Evolutionary conservation across 2,113 vertebrate genomes (phyloP).

Genomic region (Opisthocomus hoazin): DNA sequence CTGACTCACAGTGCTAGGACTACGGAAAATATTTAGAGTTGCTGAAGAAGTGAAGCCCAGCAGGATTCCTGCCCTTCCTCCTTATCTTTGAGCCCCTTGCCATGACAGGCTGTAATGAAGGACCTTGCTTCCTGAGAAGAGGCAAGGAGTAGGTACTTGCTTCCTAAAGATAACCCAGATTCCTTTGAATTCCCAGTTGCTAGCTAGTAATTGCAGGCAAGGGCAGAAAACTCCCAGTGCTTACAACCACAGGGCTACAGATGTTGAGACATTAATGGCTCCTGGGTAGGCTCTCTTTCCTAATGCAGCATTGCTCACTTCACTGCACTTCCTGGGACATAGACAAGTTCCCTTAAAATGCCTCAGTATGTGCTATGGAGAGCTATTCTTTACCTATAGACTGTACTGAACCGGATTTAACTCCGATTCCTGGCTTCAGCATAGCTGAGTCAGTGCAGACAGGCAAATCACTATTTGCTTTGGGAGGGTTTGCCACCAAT

Average conservation of each 20-base stretch:
- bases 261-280: background rate
- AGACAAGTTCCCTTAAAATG: background rate
- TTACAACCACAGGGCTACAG: background rate
- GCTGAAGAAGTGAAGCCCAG: background rate
- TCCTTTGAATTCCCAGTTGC: background rate
- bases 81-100: conserved; percentile 25
- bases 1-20: conserved; percentile 35
- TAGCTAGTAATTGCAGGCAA: background rate
- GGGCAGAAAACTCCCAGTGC: background rate
- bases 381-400: background rate
- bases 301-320: background rate
- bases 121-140: conserved; percentile 18
- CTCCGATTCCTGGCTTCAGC: background rate
- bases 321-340: background rate
- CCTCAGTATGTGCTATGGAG: background rate
- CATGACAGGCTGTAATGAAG: background rate
- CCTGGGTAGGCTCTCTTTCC: background rate
- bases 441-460: conserved; percentile 31
- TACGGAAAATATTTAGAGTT: background rate
- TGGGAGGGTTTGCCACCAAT: background rate
- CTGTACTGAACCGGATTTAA: background rate
- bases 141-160: background rate
- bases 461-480: conserved; percentile 18
- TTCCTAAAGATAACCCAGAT: conserved; percentile 37
- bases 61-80: conserved; percentile 22